Evolutionary conservation across 2,888 invertebrate genomes (phyloP), one percentile per base, ranked within the genome.

Genomic region (Sinotaia quadrata): DNA sequence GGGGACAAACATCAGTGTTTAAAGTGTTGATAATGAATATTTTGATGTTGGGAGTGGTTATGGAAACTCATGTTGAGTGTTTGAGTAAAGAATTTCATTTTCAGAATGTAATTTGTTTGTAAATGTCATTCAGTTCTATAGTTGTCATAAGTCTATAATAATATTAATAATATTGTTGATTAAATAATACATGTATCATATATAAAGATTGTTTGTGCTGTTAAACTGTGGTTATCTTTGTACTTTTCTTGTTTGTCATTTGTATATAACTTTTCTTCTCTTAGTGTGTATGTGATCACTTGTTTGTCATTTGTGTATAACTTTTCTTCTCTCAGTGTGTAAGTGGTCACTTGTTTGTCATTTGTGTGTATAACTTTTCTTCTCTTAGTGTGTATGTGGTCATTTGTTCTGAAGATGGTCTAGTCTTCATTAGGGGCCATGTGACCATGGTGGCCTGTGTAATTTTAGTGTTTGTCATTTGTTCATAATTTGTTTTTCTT

Each of bases 401-500:
- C 8, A 84, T 84, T 18, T 81, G 82, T 63, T 85, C 86, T 8
- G 84, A 84, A 61, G 86, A 86, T 78, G 84, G 84, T 8, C 78
- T 82, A 67, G 78, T 86, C 27, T 69, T 84, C 66, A 71, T 86
- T 31, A 85, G 86, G 10, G 41, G 18, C 10, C 41, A 41, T 41
- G 18, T 10, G 18, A 18, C 41, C 10, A 41, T 18, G 10, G 18
- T 41, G 18, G 18, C 41, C 15, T 41, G 10, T 41, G 41, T 41
- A 41, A 12, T 41, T 10, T 41, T 18, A 41, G 41, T 12, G 10
- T 18, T 41, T 56, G 10, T 29, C 12, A 36, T 33, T 10, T 5
- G 21, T 24, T n/a, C 34, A 59, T 10, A 29, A 12, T 24, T 29
- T 5, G 7, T 61, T 12, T 27, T 10, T 33, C 31, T 56, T 59